phyloP scores from a whole-genome alignment of 2,797 vertebrate genomes.

The Chelonia mydas region DNA sequence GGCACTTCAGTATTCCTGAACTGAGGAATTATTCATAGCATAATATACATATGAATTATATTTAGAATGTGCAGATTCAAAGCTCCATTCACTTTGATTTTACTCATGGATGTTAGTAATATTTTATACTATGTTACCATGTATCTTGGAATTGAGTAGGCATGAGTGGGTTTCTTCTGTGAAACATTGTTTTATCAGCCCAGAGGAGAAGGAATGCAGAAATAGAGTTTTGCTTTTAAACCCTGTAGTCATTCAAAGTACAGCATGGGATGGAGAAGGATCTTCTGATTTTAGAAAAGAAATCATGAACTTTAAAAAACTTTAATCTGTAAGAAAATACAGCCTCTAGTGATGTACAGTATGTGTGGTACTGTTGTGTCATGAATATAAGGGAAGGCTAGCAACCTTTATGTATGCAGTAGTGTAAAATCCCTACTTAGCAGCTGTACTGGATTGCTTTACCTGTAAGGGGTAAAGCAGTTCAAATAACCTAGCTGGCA shows the following conservation, averaged over 20 bases:
- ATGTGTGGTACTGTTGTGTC: accelerated
- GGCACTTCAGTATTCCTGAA: conserved; percentile 16
- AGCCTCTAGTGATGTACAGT: neutral
- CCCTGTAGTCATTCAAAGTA: neutral
- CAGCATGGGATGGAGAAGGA: neutral
- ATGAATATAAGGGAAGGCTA: no score
- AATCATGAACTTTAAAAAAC: neutral
- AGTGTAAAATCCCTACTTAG: no score
- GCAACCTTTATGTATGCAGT: no score
- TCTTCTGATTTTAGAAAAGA: neutral
- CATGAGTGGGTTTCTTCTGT: neutral
- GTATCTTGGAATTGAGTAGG: accelerated
- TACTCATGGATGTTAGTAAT: conserved; percentile 29
- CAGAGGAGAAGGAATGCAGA: neutral
- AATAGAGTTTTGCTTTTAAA: neutral
- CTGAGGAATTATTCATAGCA: conserved; percentile 63
- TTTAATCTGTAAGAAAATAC: neutral
- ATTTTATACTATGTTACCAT: neutral
- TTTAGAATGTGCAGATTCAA: conserved; percentile 40
- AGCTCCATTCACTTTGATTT: conserved; percentile 39
- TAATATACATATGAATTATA: conserved; percentile 28
- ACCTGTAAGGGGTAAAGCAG: no score
- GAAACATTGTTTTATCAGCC: neutral
- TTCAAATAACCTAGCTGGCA: no score
- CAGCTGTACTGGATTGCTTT: no score